Evolutionary conservation across 2,113 vertebrate species (phyloP).

Genomic region (Sporophila hypoxantha): DNA sequence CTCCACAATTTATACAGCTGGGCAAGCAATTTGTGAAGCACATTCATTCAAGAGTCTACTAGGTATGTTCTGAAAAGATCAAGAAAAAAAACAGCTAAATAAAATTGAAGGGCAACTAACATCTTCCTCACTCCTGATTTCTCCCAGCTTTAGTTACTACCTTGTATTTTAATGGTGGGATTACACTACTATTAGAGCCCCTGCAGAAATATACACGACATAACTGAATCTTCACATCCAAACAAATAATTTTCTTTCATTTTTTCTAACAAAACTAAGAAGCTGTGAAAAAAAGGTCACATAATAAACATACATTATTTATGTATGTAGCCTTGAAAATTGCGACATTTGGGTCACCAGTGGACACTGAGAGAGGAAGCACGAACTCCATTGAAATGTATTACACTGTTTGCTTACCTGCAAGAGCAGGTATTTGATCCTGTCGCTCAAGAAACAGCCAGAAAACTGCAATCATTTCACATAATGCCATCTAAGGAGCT

Average conservation of each 20-base stretch:
- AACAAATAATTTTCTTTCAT: background rate
- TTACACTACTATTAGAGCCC: background rate
- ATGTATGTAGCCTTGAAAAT: background rate
- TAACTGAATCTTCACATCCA: background rate
- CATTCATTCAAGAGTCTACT: background rate
- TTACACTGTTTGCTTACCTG: background rate
- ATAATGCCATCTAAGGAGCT: background rate
- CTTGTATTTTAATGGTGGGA: background rate
- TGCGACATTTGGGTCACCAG: background rate
- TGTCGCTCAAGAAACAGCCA: background rate
- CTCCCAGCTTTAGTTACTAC: background rate
- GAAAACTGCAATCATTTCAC: background rate
- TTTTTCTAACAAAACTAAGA: background rate
- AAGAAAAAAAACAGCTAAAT: background rate
- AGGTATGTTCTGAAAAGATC: background rate
- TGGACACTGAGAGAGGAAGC: background rate
- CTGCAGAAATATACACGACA: background rate
- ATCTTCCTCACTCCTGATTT: background rate
- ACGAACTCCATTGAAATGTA: rapidly evolving
- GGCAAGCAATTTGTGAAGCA: slow-evolving; percentile 8
- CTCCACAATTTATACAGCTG: background rate
- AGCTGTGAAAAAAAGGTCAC: rapidly evolving
- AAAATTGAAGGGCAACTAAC: background rate
- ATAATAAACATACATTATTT: background rate
- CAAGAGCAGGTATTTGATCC: background rate